These are phyloP conservation scores for Lordiphosa collinella DNA, from an alignment of 1,140 invertebrate genomes.

Conservation along the genomic window DNA sequence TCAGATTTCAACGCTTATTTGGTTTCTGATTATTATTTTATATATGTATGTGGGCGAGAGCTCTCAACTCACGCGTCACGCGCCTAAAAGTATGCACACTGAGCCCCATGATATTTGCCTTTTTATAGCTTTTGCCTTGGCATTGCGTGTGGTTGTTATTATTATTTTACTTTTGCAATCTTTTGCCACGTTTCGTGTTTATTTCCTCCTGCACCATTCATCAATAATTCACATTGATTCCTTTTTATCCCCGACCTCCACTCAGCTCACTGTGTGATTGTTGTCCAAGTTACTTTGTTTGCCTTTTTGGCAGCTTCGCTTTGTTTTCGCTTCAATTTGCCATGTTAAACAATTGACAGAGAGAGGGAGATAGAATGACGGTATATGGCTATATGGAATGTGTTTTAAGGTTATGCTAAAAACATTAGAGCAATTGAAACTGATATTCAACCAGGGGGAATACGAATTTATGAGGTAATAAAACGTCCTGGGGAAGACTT, in stretches of 20 bases:
- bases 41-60: slow-evolving; percentile 18
- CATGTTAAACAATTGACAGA: slow-evolving; percentile 63
- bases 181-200: slow-evolving; percentile 60
- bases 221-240: slow-evolving; percentile 78
- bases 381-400: background rate
- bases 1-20: slow-evolving; percentile 75
- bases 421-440: slow-evolving; percentile 23
- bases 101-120: slow-evolving; percentile 58
- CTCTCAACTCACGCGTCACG: slow-evolving; percentile 52
- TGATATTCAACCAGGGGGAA: slow-evolving; percentile 14
- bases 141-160: slow-evolving; percentile 45
- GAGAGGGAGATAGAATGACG: background rate
- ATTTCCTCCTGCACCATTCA: slow-evolving; percentile 61
- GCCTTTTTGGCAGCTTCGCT: slow-evolving; percentile 18
- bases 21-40: slow-evolving; percentile 77
- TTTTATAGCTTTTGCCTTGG: slow-evolving; percentile 50
- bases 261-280: slow-evolving; percentile 25
- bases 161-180: slow-evolving; percentile 65
- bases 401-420: slow-evolving; percentile 8
- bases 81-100: slow-evolving; percentile 61
- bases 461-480: slow-evolving; percentile 3
- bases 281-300: slow-evolving; percentile 35
- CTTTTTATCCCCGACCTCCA: slow-evolving; percentile 15
- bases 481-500: background rate
- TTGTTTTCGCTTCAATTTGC: slow-evolving; percentile 33